Base-by-base conservation (phyloP, 2,797 vertebrate genomes). In the Melanotaenia trifasciata region DNA sequence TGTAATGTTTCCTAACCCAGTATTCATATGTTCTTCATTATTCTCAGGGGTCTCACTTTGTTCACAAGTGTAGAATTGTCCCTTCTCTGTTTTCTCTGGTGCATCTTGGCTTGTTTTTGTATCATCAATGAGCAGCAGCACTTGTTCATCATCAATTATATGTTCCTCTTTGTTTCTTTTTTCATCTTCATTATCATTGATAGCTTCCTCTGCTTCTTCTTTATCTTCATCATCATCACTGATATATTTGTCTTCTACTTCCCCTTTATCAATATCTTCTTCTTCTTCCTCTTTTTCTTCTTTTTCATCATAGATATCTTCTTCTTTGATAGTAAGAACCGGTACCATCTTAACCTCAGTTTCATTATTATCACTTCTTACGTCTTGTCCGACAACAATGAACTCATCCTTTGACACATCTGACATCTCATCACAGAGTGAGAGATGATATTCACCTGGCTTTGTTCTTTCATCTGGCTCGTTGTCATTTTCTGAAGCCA, bases 341-440 rank as follows among this genome's bases (percentile, higher is more conserved):
- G 9, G 20, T 22, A 76, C 53, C 5, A 3, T 74, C 13, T 71
- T 67, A 20, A 61, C 20, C 33, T 70, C 81, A 56, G 0, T 50
- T 8, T 53, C 0, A 59, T 64, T 58, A 5, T 36, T 65, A 51
- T 68, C 65, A 51, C 30, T 28, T 35, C 14, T 64, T 36, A 56
- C 3, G 8, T 76, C 45, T 56, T 36, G 54, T 62, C 22, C 54
- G 13, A 24, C 43, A 40, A 56, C 20, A 58, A n/a, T 26, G 0
- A 28, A 6, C n/a, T 66, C 73, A 12, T 61, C 69, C 28, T 71
- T 64, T 58, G 54, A 45, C 47, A 28, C 12, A 26, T 65, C 51
- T 66, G 78, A 40, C 12, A 32, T 2, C 3, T 68, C 40, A 24
- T 64, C 36, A 26, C 28, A 18, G 16, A 10, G 1, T 7, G 30